Evolutionary conservation across 2,888 invertebrate genomes (phyloP).

Genomic region (Ceraclea dissimilis): DNA sequence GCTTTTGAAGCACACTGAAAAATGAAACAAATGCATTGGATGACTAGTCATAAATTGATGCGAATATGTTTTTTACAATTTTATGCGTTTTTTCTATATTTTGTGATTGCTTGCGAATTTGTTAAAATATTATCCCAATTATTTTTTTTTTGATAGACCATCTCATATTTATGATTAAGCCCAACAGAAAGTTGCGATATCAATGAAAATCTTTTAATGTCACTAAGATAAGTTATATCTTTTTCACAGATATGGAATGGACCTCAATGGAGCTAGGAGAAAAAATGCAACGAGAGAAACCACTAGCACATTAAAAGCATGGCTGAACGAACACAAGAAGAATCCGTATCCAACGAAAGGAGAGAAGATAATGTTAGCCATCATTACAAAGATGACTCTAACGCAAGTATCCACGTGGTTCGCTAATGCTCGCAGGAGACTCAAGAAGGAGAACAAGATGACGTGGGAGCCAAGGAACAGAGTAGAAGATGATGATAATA

Average conservation of each 20-base stretch:
- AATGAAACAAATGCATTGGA: no score
- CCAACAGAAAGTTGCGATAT: no score
- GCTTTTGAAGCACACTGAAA: no score
- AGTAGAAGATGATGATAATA: constrained; percentile 89
- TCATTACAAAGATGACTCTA: constrained; percentile 97
- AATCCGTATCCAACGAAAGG: constrained; percentile 99
- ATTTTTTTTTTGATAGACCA: no score
- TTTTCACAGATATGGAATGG: constrained; percentile 77
- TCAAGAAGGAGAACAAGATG: constrained; percentile 99
- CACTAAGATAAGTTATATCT: not conserved
- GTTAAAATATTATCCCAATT: no score
- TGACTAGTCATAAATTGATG: no score
- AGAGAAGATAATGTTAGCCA: constrained; percentile 98
- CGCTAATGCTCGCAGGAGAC: constrained; percentile 90
- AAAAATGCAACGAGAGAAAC: constrained; percentile 99
- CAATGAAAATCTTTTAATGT: not conserved
- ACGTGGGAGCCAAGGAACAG: constrained; percentile 98
- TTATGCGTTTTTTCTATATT: no score
- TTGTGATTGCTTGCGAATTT: no score
- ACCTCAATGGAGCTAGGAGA: constrained; percentile 87
- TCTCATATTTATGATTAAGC: no score
- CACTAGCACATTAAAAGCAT: constrained; percentile 94
- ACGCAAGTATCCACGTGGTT: constrained; percentile 99
- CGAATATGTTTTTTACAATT: no score
- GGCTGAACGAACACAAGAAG: constrained; percentile 98